Evolutionary conservation across 2,888 invertebrate species (phyloP), one percentile per base, ranked within the genome.

Genomic region (Lathronympha strigana): DNA sequence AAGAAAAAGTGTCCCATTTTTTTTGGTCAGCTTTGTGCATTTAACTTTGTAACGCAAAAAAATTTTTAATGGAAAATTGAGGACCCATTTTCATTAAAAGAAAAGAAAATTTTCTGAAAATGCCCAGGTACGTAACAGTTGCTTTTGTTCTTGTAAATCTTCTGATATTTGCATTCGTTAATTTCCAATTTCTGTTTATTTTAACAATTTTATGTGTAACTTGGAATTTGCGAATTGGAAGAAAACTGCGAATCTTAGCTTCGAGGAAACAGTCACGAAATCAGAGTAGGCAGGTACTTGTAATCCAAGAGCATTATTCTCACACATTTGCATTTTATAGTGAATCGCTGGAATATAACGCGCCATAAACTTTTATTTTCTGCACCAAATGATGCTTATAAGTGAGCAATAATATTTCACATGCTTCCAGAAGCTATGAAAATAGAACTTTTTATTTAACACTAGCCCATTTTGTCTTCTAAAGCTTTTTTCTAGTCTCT

Each of bases 261-360:
- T 45, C 4, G 6, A 31, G 17, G 31, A 51, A 49, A 51, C 21
- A 38, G 9, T 5, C 17, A 50, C 21, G 43, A 53, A 53, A 31
- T 40, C 25, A 21, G 28, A 17, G 58, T 21, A 43, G n/a, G n/a
- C n/a, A n/a, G n/a, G n/a, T n/a, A n/a, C n/a, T n/a, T n/a, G n/a
- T 21, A 54, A 54, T 54, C 43, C 23, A 28, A 49, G 43, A 53
- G 49, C 60, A 60, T 66, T 61, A 61, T 54, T 47, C 60, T 38
- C 60, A 61, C 47, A 49, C 38, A 23, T 47, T 66, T 47, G 54
- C 61, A 54, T 61, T 66, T 64, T 61, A 61, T 66, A 61, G 61
- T 66, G 66, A 61, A 66, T 66, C 60, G 40, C 69, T 71, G 69
- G 66, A 66, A 31, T 23, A 57, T 62, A 51, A 66, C 49, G 66